A percentile compares a stretch with the other conserved stretches of the same genome.
Conservation (phyloP, 2,113 vertebrate species). For the Cryptotis parvus region DNA sequence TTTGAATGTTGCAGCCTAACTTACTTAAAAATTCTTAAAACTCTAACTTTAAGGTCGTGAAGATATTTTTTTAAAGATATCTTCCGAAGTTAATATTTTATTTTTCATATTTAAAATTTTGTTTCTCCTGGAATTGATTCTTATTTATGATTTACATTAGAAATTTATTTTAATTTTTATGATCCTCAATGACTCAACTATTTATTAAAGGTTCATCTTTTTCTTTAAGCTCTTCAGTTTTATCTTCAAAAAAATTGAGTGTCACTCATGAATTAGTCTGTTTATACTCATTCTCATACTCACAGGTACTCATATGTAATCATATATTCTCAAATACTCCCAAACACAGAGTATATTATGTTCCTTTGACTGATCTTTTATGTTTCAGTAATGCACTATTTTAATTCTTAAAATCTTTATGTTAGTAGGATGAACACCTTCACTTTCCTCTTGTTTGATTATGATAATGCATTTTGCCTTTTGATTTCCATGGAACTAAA, state of each 20-base stretch:
- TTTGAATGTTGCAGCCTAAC: constrained; percentile 1
- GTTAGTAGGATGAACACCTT: neutral
- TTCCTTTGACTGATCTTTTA: neutral
- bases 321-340: no score
- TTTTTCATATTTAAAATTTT: constrained; percentile 47
- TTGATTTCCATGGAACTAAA: neutral
- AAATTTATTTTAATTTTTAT: neutral
- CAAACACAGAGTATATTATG: neutral
- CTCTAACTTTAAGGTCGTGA: neutral
- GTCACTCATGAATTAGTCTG: neutral
- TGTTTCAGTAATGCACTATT: neutral
- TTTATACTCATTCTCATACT: neutral
- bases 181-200: neutral
- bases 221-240: neutral
- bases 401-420: neutral
- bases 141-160: neutral
- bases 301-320: no score
- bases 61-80: neutral
- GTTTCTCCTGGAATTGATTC: neutral
- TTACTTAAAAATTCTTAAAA: neutral
- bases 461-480: neutral
- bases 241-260: neutral
- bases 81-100: neutral
- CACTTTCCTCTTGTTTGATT: neutral
- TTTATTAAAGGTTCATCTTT: neutral